These are phyloP conservation scores for Temnothorax rugatulus DNA, from an alignment of 2,888 invertebrate genomes.

Conservation along the genomic window DNA sequence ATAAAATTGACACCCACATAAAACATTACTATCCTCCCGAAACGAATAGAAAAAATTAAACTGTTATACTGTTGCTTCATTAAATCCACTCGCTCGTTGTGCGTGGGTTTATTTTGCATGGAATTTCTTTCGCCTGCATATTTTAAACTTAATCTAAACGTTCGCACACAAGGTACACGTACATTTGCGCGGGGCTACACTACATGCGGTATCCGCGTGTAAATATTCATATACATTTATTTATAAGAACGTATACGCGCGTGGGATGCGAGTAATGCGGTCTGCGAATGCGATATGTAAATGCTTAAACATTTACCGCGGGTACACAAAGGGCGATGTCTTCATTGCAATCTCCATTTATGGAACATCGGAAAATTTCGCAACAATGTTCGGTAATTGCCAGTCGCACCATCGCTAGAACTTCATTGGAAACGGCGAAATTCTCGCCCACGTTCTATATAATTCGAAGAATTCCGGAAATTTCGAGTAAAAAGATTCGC, in stretches of 20 bases:
- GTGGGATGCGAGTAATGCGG: slow-evolving; percentile 18
- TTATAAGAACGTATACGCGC: slow-evolving; percentile 15
- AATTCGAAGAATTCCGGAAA: background rate
- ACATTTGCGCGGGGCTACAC: background rate
- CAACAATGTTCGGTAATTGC: background rate
- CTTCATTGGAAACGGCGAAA: slow-evolving; percentile 1
- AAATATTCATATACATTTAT: slow-evolving; percentile 48
- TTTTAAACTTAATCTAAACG: slow-evolving; percentile 40
- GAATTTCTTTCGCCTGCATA: slow-evolving; percentile 27
- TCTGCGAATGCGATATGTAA: slow-evolving; percentile 3
- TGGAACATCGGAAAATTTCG: background rate
- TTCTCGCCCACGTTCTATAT: background rate
- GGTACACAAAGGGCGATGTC: background rate
- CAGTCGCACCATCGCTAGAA: background rate
- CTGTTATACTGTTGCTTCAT: background rate
- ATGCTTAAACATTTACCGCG: background rate
- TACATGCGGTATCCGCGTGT: background rate
- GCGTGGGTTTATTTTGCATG: background rate
- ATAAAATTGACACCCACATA: background rate
- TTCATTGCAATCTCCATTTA: background rate
- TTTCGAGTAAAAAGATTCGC: background rate
- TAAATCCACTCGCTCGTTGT: slow-evolving; percentile 3
- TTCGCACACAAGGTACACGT: background rate
- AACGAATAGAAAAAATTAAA: background rate
- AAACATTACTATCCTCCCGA: background rate